Percentiles rank a stretch among this genome's conserved stretches.
phyloP scores from a whole-genome alignment of 2,888 invertebrate species.

The Drosophila kokeensis region DNA sequence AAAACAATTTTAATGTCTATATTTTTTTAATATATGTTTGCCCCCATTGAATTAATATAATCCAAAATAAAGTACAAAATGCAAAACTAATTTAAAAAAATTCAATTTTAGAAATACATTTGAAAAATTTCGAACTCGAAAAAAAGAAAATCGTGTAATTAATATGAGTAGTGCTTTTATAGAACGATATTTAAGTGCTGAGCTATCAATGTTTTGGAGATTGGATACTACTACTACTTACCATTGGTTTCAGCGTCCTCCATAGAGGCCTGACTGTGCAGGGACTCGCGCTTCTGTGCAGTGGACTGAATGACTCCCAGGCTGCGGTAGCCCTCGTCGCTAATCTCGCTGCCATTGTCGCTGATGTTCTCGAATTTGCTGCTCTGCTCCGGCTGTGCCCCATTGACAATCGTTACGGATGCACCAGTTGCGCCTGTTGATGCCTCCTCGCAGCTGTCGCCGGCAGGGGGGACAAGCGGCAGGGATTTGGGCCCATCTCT shows the following conservation, averaged over 20 bases:
- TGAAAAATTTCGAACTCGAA: background rate
- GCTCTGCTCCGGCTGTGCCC: conserved; percentile 56
- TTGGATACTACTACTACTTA: too few species aligned
- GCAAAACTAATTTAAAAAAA: too few species aligned
- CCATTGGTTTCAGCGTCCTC: conserved; percentile 91
- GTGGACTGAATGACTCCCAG: conserved; percentile 89
- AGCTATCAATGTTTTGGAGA: too few species aligned
- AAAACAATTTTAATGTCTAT: background rate
- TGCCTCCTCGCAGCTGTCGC: conserved; percentile 25
- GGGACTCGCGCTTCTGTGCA: conserved; percentile 88
- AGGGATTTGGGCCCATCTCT: conserved; percentile 75
- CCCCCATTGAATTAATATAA: background rate
- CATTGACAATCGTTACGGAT: background rate
- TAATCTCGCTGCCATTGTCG: conserved; percentile 93
- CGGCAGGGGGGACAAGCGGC: conserved; percentile 46
- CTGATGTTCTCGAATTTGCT: conserved; percentile 88
- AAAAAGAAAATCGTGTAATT: background rate
- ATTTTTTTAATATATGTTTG: background rate
- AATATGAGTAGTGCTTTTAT: background rate
- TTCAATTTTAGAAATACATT: background rate
- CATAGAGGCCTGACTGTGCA: conserved; percentile 90
- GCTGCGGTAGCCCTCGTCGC: conserved; percentile 94
- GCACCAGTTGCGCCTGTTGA: background rate
- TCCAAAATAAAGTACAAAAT: too few species aligned
- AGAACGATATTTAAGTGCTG: background rate